These are phyloP conservation scores for Hemithea aestivaria DNA, from an alignment of 2,888 invertebrate genomes.

Conservation along the genomic window DNA sequence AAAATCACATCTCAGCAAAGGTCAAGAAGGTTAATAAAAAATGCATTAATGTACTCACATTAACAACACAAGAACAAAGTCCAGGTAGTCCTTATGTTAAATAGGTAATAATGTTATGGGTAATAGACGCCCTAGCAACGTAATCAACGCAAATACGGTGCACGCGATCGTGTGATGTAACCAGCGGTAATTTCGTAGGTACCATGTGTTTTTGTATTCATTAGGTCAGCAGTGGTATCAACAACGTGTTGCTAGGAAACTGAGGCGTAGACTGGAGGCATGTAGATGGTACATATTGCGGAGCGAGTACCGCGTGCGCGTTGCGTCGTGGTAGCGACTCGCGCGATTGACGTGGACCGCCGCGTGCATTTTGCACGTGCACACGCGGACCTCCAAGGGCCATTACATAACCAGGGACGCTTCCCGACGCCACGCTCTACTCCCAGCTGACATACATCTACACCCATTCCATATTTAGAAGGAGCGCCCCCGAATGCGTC, in stretches of 20 bases:
- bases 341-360: conserved; percentile 60
- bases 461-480: conserved; percentile 75
- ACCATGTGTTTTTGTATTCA: conserved; percentile 74
- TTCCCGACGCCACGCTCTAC: conserved; percentile 43
- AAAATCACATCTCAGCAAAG: too few species aligned
- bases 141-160: conserved; percentile 46
- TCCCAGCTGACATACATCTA: conserved; percentile 51
- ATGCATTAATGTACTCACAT: conserved; percentile 17
- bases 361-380: conserved; percentile 71
- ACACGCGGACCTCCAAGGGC: conserved; percentile 50
- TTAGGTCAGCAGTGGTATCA: conserved; percentile 71
- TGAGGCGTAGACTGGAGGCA: conserved; percentile 16
- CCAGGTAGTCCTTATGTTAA: conserved; percentile 26
- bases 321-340: conserved; percentile 35
- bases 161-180: conserved; percentile 65
- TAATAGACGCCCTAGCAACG: conserved; percentile 53
- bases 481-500: conserved; percentile 66
- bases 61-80: conserved; percentile 29
- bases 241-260: conserved; percentile 78
- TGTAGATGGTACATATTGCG: conserved; percentile 12
- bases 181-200: conserved; percentile 40
- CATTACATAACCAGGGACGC: conserved; percentile 67
- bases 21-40: conserved; percentile 20
- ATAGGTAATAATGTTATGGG: conserved; percentile 48
- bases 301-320: conserved; percentile 39